Evolutionary conservation across 2,888 invertebrate species (phyloP), one percentile per base, ranked within the genome.

Genomic region (Dryomyza anilis): DNA sequence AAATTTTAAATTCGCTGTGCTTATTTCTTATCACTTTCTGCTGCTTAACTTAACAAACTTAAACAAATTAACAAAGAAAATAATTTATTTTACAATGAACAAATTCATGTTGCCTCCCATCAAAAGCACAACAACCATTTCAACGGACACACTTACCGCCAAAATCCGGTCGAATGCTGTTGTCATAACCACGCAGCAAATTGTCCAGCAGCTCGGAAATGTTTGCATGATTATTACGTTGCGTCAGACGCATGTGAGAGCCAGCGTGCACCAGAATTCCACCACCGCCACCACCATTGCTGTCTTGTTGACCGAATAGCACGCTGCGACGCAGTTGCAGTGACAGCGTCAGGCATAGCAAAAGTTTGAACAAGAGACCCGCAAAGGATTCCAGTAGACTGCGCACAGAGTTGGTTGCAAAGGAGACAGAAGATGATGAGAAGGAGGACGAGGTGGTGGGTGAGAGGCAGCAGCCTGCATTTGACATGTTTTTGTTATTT

Each of bases 101-200:
- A n/a, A n/a, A n/a, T n/a, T n/a, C n/a, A n/a, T n/a, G n/a, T n/a
- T n/a, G n/a, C n/a, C n/a, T n/a, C n/a, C n/a, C n/a, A n/a, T n/a
- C n/a, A n/a, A n/a, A n/a, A n/a, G n/a, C n/a, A n/a, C n/a, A n/a
- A n/a, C n/a, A n/a, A n/a, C n/a, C n/a, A n/a, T n/a, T n/a, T n/a
- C 5, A 8, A 16, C 6, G 21, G 14, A 10, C 29, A 27, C 29
- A 78, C 84, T 84, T 82, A 91, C 91, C 92, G 79, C 92, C 92
- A 77, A 92, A 92, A 78, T 90, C 90, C 21, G 93, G 93, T 62
- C 93, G 84, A 43, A 93, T 86, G 76, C 91, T 90, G 81, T 91
- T 92, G 83, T 93, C 93, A 83, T 94, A 94, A 64, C 91, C 91
- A 65, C 88, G 84, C 62, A 93, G 86, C 66, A 93, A 84, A 83